These are phyloP conservation scores for Synergus itoensis DNA, from an alignment of 2,888 invertebrate genomes.

Conservation along the genomic window DNA sequence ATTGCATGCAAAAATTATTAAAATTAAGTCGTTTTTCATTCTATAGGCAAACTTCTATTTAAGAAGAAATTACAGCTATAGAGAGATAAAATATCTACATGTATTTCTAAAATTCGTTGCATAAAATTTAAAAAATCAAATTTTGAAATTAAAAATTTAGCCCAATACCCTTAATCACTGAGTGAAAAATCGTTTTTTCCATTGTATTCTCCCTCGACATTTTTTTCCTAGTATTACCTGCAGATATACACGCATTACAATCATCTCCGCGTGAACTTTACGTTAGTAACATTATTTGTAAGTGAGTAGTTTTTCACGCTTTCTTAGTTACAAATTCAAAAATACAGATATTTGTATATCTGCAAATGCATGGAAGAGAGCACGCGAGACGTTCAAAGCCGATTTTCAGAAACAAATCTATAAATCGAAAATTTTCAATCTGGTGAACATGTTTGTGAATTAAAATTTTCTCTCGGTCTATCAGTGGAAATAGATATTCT, in stretches of 20 bases:
- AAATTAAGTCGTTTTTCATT: no score
- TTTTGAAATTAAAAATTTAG: no score
- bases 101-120: no score
- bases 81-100: no score
- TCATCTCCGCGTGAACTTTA: background rate
- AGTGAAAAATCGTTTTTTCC: background rate
- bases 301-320: conserved; percentile 3
- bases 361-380: conserved; percentile 58
- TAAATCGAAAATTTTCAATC: background rate
- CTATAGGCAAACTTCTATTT: no score
- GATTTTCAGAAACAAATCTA: background rate
- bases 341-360: conserved; percentile 53
- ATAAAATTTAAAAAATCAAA: no score
- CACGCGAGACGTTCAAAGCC: conserved; percentile 1
- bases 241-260: conserved; percentile 46
- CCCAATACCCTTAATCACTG: background rate
- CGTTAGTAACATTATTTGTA: background rate
- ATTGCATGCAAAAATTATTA: no score
- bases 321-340: conserved; percentile 50
- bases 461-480: background rate
- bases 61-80: no score
- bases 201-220: conserved; percentile 24
- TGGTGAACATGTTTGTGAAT: background rate
- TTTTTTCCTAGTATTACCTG: conserved; percentile 47
- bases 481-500: background rate